A percentile compares a stretch with the other conserved stretches of the same genome.
These are phyloP conservation scores for Elmis aenea DNA, from an alignment of 2,888 invertebrate species.

Conservation along the genomic window DNA sequence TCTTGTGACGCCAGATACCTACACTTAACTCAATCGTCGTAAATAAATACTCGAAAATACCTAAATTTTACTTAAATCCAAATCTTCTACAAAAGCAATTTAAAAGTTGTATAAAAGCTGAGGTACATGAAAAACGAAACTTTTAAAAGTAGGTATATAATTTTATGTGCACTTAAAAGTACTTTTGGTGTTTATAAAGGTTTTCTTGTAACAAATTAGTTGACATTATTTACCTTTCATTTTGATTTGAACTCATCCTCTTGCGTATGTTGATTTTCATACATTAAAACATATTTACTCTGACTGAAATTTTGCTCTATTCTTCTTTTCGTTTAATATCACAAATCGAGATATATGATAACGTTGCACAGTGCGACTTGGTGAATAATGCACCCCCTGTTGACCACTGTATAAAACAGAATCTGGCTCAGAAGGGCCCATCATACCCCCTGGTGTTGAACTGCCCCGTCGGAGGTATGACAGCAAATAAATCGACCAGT, in stretches of 20 bases:
- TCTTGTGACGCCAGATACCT: constrained; percentile 22
- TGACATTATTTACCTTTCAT: too few species aligned
- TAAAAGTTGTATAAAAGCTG: too few species aligned
- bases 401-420: constrained; percentile 21
- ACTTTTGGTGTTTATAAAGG: too few species aligned
- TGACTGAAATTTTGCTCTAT: too few species aligned
- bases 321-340: too few species aligned
- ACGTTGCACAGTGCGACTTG: constrained; percentile 12
- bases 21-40: constrained; percentile 17
- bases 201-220: too few species aligned
- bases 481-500: constrained; percentile 28
- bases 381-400: constrained; percentile 22
- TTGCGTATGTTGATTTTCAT: too few species aligned
- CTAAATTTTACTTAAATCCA: constrained; percentile 12
- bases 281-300: too few species aligned
- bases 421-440: constrained; percentile 25
- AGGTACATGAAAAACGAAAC: too few species aligned
- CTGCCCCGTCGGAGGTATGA: constrained; percentile 25
- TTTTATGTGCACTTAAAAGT: too few species aligned
- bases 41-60: constrained; percentile 14
- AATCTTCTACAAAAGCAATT: constrained; percentile 2
- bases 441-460: constrained; percentile 18
- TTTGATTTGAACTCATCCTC: too few species aligned
- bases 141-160: too few species aligned
- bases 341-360: constrained; percentile 15